Percentiles rank a stretch among this genome's conserved stretches.
These are phyloP conservation scores for Drosophila peninsularis DNA, from an alignment of 2,888 invertebrate species.

Conservation along the genomic window DNA sequence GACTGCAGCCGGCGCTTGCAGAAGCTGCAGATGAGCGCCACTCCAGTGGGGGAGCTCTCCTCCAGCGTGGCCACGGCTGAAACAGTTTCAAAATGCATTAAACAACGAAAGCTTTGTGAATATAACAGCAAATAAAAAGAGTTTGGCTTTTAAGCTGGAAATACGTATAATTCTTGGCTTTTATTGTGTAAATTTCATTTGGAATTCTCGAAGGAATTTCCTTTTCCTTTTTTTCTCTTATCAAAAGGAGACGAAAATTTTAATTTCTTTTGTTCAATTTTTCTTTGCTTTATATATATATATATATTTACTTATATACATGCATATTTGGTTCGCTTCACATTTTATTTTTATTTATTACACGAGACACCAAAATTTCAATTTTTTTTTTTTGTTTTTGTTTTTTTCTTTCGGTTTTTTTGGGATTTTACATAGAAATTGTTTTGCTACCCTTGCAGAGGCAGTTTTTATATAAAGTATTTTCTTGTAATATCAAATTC, in stretches of 20 bases:
- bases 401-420: constrained; percentile 8
- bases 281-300: not conserved
- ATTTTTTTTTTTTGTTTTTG: not conserved
- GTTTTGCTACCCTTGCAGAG: constrained; percentile 32
- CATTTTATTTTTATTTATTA: constrained; percentile 25
- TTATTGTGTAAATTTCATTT: constrained; percentile 48
- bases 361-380: constrained; percentile 32
- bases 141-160: constrained; percentile 40
- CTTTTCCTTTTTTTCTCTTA: constrained; percentile 1
- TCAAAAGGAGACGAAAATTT: constrained; percentile 20
- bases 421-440: constrained; percentile 21
- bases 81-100: not conserved
- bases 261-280: not conserved
- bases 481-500: not conserved
- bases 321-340: constrained; percentile 42
- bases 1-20: constrained; percentile 83
- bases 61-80: constrained; percentile 17
- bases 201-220: constrained; percentile 16
- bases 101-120: not conserved
- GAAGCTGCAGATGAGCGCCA: constrained; percentile 74
- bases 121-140: constrained; percentile 3
- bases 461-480: constrained; percentile 3
- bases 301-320: constrained; percentile 22
- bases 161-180: constrained; percentile 55
- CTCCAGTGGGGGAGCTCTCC: constrained; percentile 44